Evolutionary conservation across 2,797 vertebrate genomes (phyloP).

Genomic region (Tadarida brasiliensis): DNA sequence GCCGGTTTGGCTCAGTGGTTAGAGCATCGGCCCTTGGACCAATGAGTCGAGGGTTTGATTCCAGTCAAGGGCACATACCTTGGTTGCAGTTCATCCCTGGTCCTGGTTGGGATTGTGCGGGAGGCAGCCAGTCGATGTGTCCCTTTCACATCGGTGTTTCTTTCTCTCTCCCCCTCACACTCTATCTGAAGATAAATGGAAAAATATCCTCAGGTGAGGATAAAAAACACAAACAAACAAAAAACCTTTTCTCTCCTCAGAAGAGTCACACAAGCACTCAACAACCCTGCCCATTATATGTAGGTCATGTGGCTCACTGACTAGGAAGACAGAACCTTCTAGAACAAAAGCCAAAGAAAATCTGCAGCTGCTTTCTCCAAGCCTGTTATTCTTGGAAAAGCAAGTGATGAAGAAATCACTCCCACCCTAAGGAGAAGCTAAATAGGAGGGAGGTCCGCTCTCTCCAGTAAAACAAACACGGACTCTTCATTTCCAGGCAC

Average conservation of each 20-base stretch:
- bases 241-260: background rate
- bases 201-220: no score
- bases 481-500: background rate
- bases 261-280: background rate
- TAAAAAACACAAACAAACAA: no score
- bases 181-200: no score
- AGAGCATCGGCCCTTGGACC: no score
- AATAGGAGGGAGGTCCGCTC: background rate
- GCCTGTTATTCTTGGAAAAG: background rate
- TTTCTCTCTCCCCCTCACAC: no score
- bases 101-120: no score
- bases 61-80: no score
- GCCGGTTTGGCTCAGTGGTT: no score
- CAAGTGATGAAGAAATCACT: background rate
- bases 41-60: no score
- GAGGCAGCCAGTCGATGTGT: no score
- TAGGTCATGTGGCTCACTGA: background rate
- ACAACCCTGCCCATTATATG: background rate
- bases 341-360: conserved; percentile 7
- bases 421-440: background rate
- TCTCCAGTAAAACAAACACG: conserved; percentile 27
- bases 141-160: no score
- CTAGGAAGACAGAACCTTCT: background rate
- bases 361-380: background rate
- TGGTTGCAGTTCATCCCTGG: no score